phyloP scores from a whole-genome alignment of 2,888 invertebrate genomes.

The Lamellibrachia columna region DNA sequence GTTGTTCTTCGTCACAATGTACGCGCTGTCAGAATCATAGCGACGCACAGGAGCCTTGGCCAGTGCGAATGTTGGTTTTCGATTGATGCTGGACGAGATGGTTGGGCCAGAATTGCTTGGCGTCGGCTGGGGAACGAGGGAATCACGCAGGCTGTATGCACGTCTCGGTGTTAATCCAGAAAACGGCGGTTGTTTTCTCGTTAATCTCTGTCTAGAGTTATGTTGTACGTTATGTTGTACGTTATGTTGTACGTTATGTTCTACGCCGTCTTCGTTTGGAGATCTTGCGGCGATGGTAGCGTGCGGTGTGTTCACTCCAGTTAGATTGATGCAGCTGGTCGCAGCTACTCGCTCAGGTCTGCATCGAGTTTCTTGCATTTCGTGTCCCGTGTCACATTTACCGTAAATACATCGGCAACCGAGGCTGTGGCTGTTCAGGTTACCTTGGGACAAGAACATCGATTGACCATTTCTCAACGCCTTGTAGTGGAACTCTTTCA shows the following conservation, averaged over 20 bases:
- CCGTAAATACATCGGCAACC: neutral
- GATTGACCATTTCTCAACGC: neutral
- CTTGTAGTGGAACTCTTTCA: neutral
- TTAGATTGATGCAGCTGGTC: neutral
- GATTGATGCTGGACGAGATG: neutral
- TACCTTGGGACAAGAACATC: neutral
- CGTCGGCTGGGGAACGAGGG: neutral
- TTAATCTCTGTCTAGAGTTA: neutral
- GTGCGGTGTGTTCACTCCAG: neutral
- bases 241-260: too few species aligned
- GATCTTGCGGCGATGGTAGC: neutral
- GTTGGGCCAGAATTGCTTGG: neutral
- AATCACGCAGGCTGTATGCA: neutral
- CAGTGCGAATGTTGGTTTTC: neutral
- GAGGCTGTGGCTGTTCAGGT: neutral
- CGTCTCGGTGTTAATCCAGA: neutral
- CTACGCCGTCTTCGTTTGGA: neutral
- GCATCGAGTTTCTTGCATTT: neutral
- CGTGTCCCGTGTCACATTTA: neutral
- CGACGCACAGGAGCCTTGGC: neutral
- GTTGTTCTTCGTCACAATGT: neutral
- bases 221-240: neutral
- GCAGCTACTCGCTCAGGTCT: neutral
- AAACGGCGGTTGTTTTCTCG: neutral
- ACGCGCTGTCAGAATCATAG: neutral